Evolutionary conservation across 2,888 invertebrate species (phyloP).

Genomic region (Cotesia congregata): DNA sequence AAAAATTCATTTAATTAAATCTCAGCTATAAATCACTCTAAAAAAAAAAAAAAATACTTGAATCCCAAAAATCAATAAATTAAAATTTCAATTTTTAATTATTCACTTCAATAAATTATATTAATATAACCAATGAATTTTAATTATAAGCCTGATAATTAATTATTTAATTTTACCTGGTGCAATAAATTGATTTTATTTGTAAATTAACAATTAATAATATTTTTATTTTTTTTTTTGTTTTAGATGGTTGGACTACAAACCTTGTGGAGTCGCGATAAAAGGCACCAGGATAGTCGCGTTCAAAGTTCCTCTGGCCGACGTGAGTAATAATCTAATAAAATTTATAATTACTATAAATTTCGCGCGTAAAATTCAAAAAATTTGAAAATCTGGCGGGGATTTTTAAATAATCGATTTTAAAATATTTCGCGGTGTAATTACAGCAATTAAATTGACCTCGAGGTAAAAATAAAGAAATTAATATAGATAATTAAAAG

Average conservation of each 20-base stretch:
- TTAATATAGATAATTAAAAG: not conserved
- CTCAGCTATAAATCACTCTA: no score
- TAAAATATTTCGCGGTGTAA: no score
- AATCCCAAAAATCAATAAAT: no score
- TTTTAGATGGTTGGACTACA: slow-evolving; percentile 78
- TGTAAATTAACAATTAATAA: not conserved
- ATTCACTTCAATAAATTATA: no score
- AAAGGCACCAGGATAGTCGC: slow-evolving; percentile 80
- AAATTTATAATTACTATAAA: not conserved
- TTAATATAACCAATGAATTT: no score
- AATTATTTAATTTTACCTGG: no score
- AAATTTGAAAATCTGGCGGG: not conserved
- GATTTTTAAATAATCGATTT: no score
- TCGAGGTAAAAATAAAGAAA: not conserved
- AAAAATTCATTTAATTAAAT: no score
- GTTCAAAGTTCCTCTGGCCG: slow-evolving; percentile 81
- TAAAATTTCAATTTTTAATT: no score
- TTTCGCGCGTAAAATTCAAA: not conserved
- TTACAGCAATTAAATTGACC: no score
- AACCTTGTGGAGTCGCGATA: slow-evolving; percentile 76
- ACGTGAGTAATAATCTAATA: slow-evolving; percentile 66
- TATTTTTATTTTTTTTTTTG: slow-evolving; percentile 17
- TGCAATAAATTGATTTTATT: not conserved
- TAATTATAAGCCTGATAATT: no score
- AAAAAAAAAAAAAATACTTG: no score